These are phyloP conservation scores for Troilus luridus DNA, from an alignment of 2,888 invertebrate genomes.

Conservation along the genomic window DNA sequence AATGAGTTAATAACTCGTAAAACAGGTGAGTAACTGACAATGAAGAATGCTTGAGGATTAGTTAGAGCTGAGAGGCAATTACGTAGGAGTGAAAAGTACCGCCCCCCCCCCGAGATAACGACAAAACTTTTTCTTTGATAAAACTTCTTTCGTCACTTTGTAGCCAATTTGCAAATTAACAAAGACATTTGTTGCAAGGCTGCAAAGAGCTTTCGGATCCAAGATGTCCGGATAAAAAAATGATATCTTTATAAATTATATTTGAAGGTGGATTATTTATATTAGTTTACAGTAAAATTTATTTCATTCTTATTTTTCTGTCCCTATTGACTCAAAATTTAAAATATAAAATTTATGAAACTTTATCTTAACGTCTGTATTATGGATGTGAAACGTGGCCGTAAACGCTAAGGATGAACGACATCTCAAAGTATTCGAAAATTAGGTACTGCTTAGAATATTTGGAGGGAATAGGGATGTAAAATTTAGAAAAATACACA, in stretches of 20 bases:
- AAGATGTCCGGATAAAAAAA: background rate
- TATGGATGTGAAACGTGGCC: too few species aligned
- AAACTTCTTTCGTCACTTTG: background rate
- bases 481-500: too few species aligned
- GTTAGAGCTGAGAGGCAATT: background rate
- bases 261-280: background rate
- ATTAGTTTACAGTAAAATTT: too few species aligned
- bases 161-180: background rate
- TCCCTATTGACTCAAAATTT: too few species aligned
- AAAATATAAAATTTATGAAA: too few species aligned
- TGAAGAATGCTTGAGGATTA: background rate
- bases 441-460: too few species aligned
- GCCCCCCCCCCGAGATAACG: background rate
- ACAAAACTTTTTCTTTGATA: conserved; percentile 11
- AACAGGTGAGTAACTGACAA: background rate
- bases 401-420: too few species aligned
- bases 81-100: background rate
- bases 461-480: too few species aligned
- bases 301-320: too few species aligned
- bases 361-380: too few species aligned
- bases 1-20: too few species aligned
- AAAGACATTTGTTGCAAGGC: background rate
- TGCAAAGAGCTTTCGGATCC: background rate
- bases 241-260: background rate
- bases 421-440: too few species aligned